Conservation (phyloP, 1,140 invertebrate genomes). For the Globodera ellingtonae region DNA sequence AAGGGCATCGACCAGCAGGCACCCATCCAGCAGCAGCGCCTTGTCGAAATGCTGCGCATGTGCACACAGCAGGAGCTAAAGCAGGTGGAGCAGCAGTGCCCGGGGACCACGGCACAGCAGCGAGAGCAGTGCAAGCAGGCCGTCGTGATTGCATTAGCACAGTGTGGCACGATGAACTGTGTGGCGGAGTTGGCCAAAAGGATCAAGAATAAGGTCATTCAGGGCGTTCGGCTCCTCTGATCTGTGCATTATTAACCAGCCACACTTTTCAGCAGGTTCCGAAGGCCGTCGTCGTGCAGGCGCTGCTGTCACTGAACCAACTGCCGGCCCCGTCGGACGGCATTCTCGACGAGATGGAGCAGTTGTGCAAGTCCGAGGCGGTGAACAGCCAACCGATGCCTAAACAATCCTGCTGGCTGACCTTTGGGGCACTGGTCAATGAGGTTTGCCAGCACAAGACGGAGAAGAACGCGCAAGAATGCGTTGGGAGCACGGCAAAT, state of each 20-base stretch:
- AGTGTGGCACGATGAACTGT: conserved; percentile 45
- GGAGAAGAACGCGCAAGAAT: conserved; percentile 34
- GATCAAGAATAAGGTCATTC: conserved; percentile 26
- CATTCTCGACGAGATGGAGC: conserved; percentile 26
- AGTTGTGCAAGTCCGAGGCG: conserved; percentile 39
- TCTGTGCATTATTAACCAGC: not conserved
- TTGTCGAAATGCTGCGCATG: conserved; percentile 53
- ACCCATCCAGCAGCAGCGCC: conserved; percentile 27
- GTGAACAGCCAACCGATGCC: conserved; percentile 25
- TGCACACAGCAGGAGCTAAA: conserved; percentile 51
- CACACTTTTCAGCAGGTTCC: conserved; percentile 21
- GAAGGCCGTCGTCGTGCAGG: conserved; percentile 29
- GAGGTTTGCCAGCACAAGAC: conserved; percentile 38
- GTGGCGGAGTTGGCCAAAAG: conserved; percentile 38
- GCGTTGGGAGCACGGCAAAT: conserved; percentile 7
- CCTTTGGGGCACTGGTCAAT: conserved; percentile 42
- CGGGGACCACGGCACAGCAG: not conserved
- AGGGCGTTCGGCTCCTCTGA: not conserved
- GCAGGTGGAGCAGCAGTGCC: conserved; percentile 37
- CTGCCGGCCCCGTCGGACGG: conserved; percentile 45
- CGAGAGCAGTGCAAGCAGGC: conserved; percentile 19
- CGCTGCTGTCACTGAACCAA: conserved; percentile 31
- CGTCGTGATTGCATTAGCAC: conserved; percentile 43
- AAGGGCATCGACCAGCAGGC: conserved; percentile 39
- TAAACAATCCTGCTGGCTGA: conserved; percentile 45